Percentiles rank a stretch among this genome's conserved stretches.
phyloP scores from a whole-genome alignment of 2,797 vertebrate genomes.

The Apodemus agrarius region DNA sequence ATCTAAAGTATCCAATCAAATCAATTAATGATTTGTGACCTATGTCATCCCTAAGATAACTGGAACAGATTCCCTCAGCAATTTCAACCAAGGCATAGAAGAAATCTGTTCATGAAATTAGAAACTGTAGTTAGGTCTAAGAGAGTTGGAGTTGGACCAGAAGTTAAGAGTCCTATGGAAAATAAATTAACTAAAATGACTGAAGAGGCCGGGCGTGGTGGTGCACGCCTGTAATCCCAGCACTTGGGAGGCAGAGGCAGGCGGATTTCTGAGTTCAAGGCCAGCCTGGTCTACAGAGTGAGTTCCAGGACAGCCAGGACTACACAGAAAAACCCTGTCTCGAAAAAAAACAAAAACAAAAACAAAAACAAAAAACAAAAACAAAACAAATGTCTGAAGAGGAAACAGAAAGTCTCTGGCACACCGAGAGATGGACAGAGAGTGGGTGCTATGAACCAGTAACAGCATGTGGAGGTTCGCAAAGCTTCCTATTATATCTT shows the following conservation, averaged over 20 bases:
- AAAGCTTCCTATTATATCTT: background rate
- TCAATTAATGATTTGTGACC: background rate
- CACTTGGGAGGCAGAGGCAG: too few species aligned
- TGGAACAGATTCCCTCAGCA: conserved; percentile 10
- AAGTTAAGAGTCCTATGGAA: background rate
- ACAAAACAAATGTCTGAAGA: background rate
- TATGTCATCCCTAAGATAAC: conserved; percentile 14
- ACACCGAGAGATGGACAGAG: background rate
- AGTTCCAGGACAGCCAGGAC: too few species aligned
- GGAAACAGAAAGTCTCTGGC: background rate
- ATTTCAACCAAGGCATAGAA: conserved; percentile 37
- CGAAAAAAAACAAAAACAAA: too few species aligned
- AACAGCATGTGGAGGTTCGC: background rate
- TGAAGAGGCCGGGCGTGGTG: too few species aligned
- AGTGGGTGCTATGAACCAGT: background rate
- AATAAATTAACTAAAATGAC: conserved; percentile 1
- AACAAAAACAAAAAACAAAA: too few species aligned
- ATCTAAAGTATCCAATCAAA: conserved; percentile 7
- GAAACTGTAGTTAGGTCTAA: background rate
- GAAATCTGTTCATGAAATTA: background rate
- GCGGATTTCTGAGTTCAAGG: too few species aligned
- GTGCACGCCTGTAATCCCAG: too few species aligned
- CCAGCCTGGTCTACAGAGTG: too few species aligned
- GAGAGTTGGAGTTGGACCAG: background rate
- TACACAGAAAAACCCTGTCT: too few species aligned